Conservation (phyloP, 35 echinoderm and acorn worm species). For the Lytechinus pictus region DNA sequence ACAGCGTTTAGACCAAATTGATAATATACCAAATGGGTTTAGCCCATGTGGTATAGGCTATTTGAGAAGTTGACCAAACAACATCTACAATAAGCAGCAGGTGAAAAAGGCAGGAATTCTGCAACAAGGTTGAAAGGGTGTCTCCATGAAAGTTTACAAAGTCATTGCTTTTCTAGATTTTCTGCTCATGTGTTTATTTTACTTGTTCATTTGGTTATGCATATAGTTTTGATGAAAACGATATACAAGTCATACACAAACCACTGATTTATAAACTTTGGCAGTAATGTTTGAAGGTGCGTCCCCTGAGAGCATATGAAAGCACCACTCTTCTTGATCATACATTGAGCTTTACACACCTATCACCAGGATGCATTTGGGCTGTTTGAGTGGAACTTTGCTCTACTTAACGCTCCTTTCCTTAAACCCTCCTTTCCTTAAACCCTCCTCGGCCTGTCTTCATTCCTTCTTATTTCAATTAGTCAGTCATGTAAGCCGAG, state of each 20-base stretch:
- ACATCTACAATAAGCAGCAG: too few species aligned
- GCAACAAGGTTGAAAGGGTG: too few species aligned
- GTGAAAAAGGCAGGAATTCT: too few species aligned
- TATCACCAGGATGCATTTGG: conserved; percentile 9
- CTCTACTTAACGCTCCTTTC: neutral
- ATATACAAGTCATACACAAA: neutral
- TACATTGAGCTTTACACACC: neutral
- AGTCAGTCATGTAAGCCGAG: conserved; percentile 3
- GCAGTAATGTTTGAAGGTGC: neutral
- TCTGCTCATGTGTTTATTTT: too few species aligned
- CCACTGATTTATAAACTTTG: neutral
- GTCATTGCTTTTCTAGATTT: too few species aligned
- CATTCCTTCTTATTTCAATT: neutral
- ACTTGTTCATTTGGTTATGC: neutral
- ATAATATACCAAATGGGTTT: too few species aligned
- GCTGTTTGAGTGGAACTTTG: conserved; percentile 19
- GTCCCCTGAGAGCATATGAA: neutral
- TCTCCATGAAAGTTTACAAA: too few species aligned
- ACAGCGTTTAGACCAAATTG: too few species aligned
- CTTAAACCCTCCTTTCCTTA: neutral
- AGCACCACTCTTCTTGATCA: neutral
- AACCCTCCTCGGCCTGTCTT: neutral
- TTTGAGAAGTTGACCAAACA: too few species aligned
- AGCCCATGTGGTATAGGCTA: too few species aligned
- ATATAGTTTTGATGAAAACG: neutral